Conservation (phyloP, 2,797 vertebrate genomes). For the Acanthornis magna region DNA sequence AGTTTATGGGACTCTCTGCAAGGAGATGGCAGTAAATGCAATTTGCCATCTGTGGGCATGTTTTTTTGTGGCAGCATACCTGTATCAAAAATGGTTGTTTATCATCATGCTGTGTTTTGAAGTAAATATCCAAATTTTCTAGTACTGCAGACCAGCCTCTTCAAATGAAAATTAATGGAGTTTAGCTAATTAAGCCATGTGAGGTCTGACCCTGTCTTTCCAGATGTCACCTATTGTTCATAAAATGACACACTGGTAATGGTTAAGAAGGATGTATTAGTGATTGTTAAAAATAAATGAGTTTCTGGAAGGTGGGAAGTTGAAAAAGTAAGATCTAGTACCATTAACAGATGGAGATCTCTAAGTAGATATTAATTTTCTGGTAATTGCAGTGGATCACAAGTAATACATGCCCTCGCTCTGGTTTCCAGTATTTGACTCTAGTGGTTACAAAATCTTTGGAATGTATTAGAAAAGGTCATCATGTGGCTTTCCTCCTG, state of each 20-base stretch:
- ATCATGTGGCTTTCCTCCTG: background rate
- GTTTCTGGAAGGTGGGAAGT: background rate
- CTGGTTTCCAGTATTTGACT: background rate
- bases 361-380: background rate
- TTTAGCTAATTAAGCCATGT: background rate
- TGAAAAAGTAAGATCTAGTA: background rate
- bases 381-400: background rate
- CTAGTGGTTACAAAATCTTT: background rate
- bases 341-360: background rate
- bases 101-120: background rate
- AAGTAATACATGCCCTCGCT: background rate
- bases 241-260: background rate
- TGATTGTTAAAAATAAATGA: background rate
- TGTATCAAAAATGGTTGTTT: background rate
- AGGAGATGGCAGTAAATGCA: background rate
- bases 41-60: background rate
- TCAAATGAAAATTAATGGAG: conserved; percentile 14
- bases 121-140: background rate
- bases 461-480: background rate
- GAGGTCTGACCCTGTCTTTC: background rate
- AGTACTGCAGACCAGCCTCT: background rate
- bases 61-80: background rate
- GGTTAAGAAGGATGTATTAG: background rate
- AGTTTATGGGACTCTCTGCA: background rate
- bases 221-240: background rate